Conservation (phyloP, 2,113 vertebrate genomes). For the Chaetodon trifascialis region DNA sequence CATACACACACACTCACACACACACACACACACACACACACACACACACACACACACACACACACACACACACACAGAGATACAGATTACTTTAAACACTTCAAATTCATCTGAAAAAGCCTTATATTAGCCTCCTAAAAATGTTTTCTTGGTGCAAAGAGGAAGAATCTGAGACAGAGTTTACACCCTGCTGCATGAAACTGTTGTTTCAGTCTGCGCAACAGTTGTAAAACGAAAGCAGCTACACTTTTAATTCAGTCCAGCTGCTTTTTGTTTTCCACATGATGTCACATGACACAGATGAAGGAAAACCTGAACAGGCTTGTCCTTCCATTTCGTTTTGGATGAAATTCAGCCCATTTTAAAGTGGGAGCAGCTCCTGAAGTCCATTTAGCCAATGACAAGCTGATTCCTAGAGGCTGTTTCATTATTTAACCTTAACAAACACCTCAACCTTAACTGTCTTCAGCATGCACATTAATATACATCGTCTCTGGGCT, state of each 20-base stretch:
- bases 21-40: neutral
- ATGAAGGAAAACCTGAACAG: neutral
- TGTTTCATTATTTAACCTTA: neutral
- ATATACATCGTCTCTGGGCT: conserved; percentile 33
- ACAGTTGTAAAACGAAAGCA: neutral
- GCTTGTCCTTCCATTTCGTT: neutral
- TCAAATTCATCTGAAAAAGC: neutral
- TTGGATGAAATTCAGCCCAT: conserved; percentile 19
- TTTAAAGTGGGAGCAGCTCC: neutral
- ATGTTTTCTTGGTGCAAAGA: neutral
- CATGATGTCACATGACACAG: neutral
- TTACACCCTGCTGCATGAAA: neutral
- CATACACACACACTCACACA: neutral
- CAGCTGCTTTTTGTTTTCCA: neutral
- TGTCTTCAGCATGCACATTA: neutral
- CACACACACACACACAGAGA: neutral
- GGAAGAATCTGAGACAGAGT: neutral
- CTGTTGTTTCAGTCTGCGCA: neutral
- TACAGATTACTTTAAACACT: neutral
- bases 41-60: neutral
- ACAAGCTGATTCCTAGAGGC: neutral
- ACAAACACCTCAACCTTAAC: neutral
- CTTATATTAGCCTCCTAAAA: neutral
- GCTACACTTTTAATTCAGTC: neutral
- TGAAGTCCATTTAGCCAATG: neutral